Evolutionary conservation across 1,140 invertebrate species (phyloP), one percentile per base, ranked within the genome.

Genomic region (Artemia franciscana): DNA sequence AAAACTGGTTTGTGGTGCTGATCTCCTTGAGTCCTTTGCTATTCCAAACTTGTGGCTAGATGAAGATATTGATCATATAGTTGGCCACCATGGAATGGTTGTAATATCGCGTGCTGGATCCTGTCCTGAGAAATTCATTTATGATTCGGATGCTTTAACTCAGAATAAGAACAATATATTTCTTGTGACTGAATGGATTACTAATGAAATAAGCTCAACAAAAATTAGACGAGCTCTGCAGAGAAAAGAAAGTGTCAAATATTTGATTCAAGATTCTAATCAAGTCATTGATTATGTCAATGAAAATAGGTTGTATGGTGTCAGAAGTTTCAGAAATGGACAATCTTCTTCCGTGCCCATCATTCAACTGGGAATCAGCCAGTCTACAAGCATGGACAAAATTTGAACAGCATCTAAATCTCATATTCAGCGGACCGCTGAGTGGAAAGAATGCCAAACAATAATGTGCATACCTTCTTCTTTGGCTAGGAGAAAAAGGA

Each of bases 131-230:
- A 84, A 85, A 70, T 92, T 93, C 72, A 90, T 97, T 70, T 91
- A 94, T 70, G 86, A 93, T 68, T 91, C 86, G 0, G 90, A 95
- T 73, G 75, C 91, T 63, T 77, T 97, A 9, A 84, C 84, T 18
- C 87, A 85, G 77, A 60, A 60, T 65, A 63, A 94, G 89, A 78
- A 80, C 63, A 92, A 94, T 73, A 91, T 96, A 63, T 78, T 79
- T 57, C 80, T 94, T 59, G 85, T 94, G 15, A 89, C 85, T 1
- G 92, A 96, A 74, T 94, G 89, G 86, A 88, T 95, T 67, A 77
- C 80, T 30, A 95, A 95, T 75, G 91, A 95, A 73, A 83, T 97
- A 4, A 93, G 90, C 71, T 92, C 92, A 0, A 91, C 89, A n/a
- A 84, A 86, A 73, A 84, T 95, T 61, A 78, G 91, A 60, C 74